Evolutionary conservation across 2,113 vertebrate genomes (phyloP).

Genomic region (Psammodynastes pulverulentus): DNA sequence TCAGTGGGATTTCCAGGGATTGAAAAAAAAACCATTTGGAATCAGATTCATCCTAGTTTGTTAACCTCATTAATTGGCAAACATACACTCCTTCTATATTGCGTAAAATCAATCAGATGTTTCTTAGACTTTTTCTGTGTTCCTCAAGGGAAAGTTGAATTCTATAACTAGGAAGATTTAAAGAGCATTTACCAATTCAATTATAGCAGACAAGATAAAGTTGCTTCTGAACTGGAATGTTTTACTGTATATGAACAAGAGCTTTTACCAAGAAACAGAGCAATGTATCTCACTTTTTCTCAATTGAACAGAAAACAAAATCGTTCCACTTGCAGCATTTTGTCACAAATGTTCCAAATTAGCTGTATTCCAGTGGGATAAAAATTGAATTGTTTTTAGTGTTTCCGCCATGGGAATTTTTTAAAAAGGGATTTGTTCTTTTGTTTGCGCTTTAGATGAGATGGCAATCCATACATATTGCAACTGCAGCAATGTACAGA

Average conservation of each 20-base stretch:
- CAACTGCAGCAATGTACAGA: background rate
- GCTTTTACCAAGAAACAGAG: background rate
- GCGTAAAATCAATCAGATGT: background rate
- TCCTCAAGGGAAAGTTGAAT: background rate
- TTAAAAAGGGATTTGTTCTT: background rate
- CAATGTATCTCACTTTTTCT: background rate
- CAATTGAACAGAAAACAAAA: background rate
- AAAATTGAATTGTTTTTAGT: background rate
- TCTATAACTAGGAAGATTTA: background rate
- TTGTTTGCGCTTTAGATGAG: background rate
- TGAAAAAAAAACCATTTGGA: background rate
- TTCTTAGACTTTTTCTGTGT: background rate
- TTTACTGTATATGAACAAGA: background rate
- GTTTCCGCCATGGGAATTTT: background rate
- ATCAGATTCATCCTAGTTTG: background rate
- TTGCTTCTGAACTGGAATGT: background rate
- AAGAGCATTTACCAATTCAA: conserved; percentile 30
- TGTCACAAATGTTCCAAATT: background rate
- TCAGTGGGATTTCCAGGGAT: background rate
- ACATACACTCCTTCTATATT: background rate
- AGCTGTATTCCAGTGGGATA: background rate
- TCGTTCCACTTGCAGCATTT: background rate
- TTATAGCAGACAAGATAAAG: background rate
- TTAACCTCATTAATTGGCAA: background rate
- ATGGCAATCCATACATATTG: background rate